Conservation (phyloP, 2,797 vertebrate genomes). For the Takifugu ocellatus region DNA sequence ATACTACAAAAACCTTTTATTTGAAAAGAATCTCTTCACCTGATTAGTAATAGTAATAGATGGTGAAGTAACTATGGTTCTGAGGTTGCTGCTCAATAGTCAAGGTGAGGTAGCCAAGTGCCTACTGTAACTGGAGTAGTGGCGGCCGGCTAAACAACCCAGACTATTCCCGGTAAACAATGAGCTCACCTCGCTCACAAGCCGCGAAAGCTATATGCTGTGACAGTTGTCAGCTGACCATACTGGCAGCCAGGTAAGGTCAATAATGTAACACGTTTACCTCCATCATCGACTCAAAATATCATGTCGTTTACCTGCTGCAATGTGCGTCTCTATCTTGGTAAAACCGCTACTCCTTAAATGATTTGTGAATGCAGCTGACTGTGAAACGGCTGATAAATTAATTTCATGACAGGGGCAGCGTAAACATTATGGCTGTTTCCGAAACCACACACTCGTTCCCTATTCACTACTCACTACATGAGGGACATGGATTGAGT, state of each 20-base stretch:
- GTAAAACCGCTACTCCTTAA: background rate
- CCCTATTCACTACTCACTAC: too few species aligned
- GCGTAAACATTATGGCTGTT: slow-evolving; percentile 30
- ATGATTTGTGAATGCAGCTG: slow-evolving; percentile 9
- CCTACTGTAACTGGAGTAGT: slow-evolving; percentile 15
- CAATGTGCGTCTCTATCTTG: background rate
- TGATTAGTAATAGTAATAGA: too few species aligned
- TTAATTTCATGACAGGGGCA: slow-evolving; percentile 43
- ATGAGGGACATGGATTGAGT: too few species aligned
- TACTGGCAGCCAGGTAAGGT: slow-evolving; percentile 45
- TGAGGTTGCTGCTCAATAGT: background rate
- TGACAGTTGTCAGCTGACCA: slow-evolving; percentile 69
- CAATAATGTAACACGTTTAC: slow-evolving; percentile 35
- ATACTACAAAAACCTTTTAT: slow-evolving; percentile 15
- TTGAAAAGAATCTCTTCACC: background rate
- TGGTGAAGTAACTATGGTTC: too few species aligned
- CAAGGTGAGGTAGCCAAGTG: slow-evolving; percentile 20
- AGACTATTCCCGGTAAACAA: slow-evolving; percentile 22
- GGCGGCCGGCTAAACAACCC: slow-evolving; percentile 24
- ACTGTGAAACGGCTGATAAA: slow-evolving; percentile 10
- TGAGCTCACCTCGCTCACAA: slow-evolving; percentile 50
- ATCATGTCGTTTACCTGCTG: background rate
- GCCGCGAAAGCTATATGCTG: slow-evolving; percentile 49
- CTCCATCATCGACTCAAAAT: slow-evolving; percentile 8
- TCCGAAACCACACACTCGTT: too few species aligned